Evolutionary conservation across 2,888 invertebrate genomes (phyloP).

Genomic region (Lasius fuliginosus): DNA sequence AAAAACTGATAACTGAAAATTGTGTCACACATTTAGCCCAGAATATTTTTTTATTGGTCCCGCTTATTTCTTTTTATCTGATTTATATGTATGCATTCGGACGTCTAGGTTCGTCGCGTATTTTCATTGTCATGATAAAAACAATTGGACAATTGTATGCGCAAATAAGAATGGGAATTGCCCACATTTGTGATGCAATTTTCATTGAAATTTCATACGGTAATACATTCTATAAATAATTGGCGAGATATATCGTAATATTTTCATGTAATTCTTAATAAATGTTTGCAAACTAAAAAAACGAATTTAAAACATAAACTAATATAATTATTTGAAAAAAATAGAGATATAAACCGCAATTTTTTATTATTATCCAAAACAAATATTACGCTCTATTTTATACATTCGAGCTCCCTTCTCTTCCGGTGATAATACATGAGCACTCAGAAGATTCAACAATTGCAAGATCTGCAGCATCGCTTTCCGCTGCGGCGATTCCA

Average conservation of each 20-base stretch:
- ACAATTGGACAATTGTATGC: no score
- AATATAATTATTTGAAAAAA: background rate
- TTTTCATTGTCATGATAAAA: no score
- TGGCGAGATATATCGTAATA: no score
- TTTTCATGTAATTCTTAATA: no score
- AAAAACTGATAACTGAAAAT: background rate
- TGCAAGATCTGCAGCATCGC: constrained; percentile 55
- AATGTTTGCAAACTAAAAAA: no score
- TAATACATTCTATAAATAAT: no score
- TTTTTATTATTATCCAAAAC: background rate
- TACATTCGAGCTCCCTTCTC: background rate
- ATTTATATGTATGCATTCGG: background rate
- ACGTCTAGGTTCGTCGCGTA: no score
- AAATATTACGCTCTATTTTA: constrained; percentile 1
- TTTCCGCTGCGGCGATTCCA: constrained; percentile 61
- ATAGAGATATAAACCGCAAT: background rate
- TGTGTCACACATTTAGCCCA: background rate
- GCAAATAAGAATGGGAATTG: no score
- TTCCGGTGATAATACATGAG: constrained; percentile 16
- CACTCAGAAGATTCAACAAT: constrained; percentile 34
- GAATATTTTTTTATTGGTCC: background rate
- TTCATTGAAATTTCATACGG: no score
- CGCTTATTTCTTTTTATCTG: background rate
- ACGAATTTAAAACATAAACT: background rate
- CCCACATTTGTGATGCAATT: no score